Evolutionary conservation across 2,797 vertebrate genomes (phyloP).

Genomic region (Danio tinwini): DNA sequence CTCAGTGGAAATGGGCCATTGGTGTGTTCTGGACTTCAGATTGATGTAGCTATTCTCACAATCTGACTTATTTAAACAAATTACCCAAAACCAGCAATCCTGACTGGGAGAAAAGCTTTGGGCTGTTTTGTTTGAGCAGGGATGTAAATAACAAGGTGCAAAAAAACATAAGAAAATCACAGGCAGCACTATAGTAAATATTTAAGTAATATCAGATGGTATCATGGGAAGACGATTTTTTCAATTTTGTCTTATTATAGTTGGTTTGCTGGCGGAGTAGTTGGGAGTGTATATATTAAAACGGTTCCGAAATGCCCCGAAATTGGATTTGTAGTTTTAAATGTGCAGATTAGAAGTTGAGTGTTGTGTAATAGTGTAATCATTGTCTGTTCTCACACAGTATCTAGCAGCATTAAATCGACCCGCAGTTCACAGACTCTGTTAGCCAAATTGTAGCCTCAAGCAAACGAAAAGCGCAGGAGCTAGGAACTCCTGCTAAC

Average conservation of each 20-base stretch:
- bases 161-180: background rate
- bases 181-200: background rate
- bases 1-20: too few species aligned
- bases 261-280: background rate
- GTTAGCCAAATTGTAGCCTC: constrained; percentile 43
- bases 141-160: background rate
- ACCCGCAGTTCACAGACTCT: constrained; percentile 37
- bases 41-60: too few species aligned
- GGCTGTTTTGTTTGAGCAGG: background rate
- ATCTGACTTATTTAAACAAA: too few species aligned
- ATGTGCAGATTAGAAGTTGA: constrained; percentile 26
- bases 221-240: background rate
- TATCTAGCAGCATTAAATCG: constrained; percentile 32
- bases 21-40: too few species aligned
- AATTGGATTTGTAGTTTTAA: constrained; percentile 27
- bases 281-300: constrained; percentile 23
- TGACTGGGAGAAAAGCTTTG: background rate
- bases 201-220: background rate
- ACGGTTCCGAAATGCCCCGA: constrained; percentile 11
- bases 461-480: constrained; percentile 14
- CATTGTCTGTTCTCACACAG: constrained; percentile 37
- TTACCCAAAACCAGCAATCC: background rate
- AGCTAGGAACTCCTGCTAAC: background rate
- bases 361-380: constrained; percentile 37
- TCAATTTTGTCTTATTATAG: background rate